Evolutionary conservation across 2,797 vertebrate species (phyloP).

Genomic region (Micromesistius poutassou): DNA sequence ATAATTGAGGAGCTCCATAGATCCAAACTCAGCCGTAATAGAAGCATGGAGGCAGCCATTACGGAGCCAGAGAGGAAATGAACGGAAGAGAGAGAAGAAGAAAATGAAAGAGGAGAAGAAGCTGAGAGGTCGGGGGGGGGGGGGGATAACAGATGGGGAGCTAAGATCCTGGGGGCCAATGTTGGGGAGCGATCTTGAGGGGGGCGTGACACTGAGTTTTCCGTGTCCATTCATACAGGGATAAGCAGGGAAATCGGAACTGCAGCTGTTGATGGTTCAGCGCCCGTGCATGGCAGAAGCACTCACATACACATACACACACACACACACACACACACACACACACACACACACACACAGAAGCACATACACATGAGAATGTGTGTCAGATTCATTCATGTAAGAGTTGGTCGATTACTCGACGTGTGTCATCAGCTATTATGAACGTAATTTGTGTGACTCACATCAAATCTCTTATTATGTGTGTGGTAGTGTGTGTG

Average conservation of each 20-base stretch:
- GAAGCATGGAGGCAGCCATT: constrained; percentile 4
- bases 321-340: constrained; percentile 1
- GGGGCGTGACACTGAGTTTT: constrained; percentile 63
- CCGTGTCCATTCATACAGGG: constrained; percentile 60
- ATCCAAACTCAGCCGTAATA: neutral
- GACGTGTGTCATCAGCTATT: neutral
- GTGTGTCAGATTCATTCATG: neutral
- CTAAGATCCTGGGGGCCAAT: constrained; percentile 26
- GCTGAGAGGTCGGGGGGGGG: constrained; percentile 2
- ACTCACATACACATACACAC: constrained; percentile 8
- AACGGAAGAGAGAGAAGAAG: constrained; percentile 15
- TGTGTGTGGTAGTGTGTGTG: no score
- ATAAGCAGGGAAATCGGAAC: constrained; percentile 55
- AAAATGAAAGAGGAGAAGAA: constrained; percentile 27
- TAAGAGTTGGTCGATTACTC: neutral
- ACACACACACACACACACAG: neutral
- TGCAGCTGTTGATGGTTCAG: constrained; percentile 69
- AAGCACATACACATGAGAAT: neutral
- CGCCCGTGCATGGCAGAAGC: constrained; percentile 51
- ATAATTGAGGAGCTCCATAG: neutral
- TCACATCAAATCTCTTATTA: neutral
- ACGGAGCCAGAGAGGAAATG: constrained; percentile 12
- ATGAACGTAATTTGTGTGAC: neutral
- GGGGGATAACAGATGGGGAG: constrained; percentile 65
- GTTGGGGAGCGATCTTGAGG: constrained; percentile 26